Evolutionary conservation across 2,797 vertebrate species (phyloP), one percentile per base, ranked within the genome.

Genomic region (Smutsia temminckii): DNA sequence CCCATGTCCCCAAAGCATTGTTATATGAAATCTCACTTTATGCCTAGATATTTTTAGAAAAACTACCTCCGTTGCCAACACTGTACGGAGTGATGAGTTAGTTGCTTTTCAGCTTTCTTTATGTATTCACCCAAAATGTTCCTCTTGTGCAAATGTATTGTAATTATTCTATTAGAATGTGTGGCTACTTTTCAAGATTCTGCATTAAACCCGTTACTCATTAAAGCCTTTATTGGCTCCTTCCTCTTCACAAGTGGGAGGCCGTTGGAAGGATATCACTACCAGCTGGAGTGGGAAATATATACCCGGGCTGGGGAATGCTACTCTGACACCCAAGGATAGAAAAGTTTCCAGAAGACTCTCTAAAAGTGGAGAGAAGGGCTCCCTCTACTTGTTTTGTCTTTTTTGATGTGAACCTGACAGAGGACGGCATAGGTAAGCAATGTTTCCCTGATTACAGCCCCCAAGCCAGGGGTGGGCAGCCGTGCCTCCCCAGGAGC

Each of bases 191-290:
- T 93, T 96, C 92, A 96, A 88, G 72, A 49, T 74, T 23, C 25
- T 88, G 37, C 80, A 85, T 95, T 95, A 97, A 96, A 69, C 71
- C 29, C 94, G 83, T 97, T 93, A 93, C 74, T 97, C 87, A 57
- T 88, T 93, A 85, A 95, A 95, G 69, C 40, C 34, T 89, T 90
- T 89, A 90, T 63, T 83, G 68, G 83, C 94, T 93, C 85, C 72
- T 95, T 79, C 57, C 29, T 55, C 49, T 93, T 85, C 32, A 57
- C 37, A 81, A 93, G 80, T 90, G 53, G 89, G 85, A 90, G 51
- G 81, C 51, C n/a, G 18, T 81, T 93, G 53, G 93, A 93, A 95
- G 59, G 74, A 81, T 71, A 75, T 87, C 40, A 42, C 49, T 34
- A 75, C 23, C 80, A 88, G 93, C 96, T 86, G 95, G 92, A 74